Conservation (phyloP, 2,113 vertebrate species). For the Alethe diademata region DNA sequence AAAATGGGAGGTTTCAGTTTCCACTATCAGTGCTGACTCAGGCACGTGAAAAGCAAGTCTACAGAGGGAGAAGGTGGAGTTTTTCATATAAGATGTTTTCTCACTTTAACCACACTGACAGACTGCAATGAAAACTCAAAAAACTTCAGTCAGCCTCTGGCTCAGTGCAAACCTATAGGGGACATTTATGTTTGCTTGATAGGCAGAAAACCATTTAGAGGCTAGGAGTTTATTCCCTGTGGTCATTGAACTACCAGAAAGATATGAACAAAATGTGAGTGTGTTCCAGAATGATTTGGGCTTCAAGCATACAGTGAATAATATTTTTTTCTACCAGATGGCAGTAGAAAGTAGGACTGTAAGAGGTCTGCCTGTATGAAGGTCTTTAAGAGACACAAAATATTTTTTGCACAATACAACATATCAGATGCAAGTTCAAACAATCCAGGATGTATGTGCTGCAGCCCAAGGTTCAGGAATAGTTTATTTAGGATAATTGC, state of each 20-base stretch:
- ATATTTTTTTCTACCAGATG: neutral
- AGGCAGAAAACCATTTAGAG: neutral
- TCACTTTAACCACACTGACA: neutral
- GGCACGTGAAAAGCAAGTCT: neutral
- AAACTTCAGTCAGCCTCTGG: neutral
- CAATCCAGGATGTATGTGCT: neutral
- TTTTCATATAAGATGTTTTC: neutral
- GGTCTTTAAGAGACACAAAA: neutral
- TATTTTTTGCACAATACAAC: neutral
- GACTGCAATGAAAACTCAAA: neutral
- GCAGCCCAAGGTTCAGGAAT: neutral
- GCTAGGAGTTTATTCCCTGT: neutral
- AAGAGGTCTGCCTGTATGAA: neutral
- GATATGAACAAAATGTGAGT: neutral
- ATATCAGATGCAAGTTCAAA: neutral
- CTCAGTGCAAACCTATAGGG: neutral
- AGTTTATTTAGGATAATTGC: neutral
- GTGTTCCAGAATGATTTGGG: neutral
- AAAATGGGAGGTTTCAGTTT: accelerated
- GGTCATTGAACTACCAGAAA: neutral
- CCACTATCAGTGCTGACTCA: neutral
- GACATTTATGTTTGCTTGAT: neutral
- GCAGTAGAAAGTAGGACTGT: neutral
- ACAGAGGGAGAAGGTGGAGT: neutral
- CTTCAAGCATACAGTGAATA: neutral